Percentiles rank a stretch among this genome's conserved stretches.
phyloP scores from a whole-genome alignment of 2,888 invertebrate genomes.

The Leptopilina syphax region DNA sequence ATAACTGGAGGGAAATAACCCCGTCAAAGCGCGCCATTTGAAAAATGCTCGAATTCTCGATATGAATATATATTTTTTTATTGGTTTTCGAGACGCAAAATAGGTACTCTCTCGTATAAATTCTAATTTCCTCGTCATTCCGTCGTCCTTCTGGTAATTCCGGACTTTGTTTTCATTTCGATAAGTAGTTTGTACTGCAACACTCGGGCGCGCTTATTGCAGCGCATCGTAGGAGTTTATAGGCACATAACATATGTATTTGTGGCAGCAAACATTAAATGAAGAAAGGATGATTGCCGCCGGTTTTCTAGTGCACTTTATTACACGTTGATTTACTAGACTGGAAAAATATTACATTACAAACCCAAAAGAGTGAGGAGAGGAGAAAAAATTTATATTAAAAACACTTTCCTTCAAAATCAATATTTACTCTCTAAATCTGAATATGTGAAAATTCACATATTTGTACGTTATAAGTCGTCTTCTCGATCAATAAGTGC shows the following conservation, averaged over 20 bases:
- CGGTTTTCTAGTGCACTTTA: conserved; percentile 2
- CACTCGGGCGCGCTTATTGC: conserved; percentile 14
- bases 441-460: no score
- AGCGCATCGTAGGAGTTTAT: conserved; percentile 28
- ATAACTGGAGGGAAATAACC: not conserved
- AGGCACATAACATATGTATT: conserved; percentile 34
- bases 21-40: not conserved
- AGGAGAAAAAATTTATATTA: no score
- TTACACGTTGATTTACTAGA: conserved; percentile 31
- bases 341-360: conserved; percentile 25
- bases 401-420: not conserved
- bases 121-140: conserved; percentile 18
- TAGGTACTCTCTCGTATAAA: conserved; percentile 30
- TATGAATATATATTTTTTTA: conserved; percentile 1
- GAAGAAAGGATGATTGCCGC: conserved; percentile 21
- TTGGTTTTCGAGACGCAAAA: conserved; percentile 17
- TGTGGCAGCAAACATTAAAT: conserved; percentile 32
- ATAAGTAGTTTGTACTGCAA: conserved; percentile 43
- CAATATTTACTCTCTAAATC: no score
- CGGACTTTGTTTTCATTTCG: conserved; percentile 52
- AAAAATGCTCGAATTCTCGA: conserved; percentile 24
- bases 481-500: no score
- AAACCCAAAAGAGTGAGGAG: not conserved
- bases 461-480: no score
- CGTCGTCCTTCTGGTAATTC: conserved; percentile 42